phyloP scores from a whole-genome alignment of 53 echinoderm and acorn worm genomes.

The Holothuria scabra region DNA sequence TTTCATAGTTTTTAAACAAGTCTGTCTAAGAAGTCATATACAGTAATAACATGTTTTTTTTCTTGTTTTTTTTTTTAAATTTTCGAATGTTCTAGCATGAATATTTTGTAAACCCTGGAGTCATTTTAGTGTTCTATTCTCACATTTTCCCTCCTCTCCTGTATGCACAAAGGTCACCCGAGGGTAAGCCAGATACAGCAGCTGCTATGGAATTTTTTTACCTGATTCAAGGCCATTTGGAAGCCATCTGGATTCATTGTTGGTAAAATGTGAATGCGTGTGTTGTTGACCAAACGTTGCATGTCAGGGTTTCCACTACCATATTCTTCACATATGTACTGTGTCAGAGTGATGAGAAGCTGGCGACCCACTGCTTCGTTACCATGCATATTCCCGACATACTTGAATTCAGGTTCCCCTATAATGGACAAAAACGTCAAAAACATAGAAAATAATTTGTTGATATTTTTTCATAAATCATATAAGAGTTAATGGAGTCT shows the following conservation, averaged over 20 bases:
- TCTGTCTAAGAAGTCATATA: no score
- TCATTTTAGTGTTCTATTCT: no score
- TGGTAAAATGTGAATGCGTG: constrained; percentile 91
- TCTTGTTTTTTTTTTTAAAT: no score
- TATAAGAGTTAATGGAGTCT: no score
- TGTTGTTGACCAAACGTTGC: constrained; percentile 67
- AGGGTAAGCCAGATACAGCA: no score
- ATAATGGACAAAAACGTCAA: neutral
- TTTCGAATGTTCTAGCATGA: no score
- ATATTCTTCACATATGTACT: constrained; percentile 91
- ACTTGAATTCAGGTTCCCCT: constrained; percentile 99
- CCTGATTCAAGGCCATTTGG: constrained; percentile 71
- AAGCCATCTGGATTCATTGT: constrained; percentile 99
- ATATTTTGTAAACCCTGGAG: no score
- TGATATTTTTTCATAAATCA: no score
- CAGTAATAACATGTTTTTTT: no score
- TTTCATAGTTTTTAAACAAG: no score
- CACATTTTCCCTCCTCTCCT: no score
- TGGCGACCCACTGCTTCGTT: constrained; percentile 91
- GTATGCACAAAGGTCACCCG: no score
- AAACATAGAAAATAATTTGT: neutral
- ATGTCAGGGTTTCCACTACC: constrained; percentile 61
- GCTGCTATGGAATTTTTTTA: neutral
- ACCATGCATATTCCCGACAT: constrained; percentile 98
- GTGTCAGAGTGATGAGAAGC: constrained; percentile 72